Evolutionary conservation across 2,113 vertebrate genomes (phyloP), one percentile per base, ranked within the genome.

Genomic region (Psephotus haematonotus): DNA sequence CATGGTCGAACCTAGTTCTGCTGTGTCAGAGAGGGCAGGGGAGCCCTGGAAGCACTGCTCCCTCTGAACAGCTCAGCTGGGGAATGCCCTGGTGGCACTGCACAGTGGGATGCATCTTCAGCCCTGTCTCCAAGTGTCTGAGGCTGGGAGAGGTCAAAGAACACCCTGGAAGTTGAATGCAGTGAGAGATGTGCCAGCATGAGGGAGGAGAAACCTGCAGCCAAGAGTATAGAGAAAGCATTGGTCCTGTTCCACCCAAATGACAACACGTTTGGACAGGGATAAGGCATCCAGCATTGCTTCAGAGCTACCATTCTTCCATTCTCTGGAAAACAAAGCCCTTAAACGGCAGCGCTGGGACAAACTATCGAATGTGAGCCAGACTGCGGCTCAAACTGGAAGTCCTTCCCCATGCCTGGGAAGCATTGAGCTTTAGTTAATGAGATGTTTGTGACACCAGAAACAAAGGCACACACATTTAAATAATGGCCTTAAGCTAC

Each of bases 241-340:
- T 4, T 33, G 28, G 19, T 53, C 16, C 29, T 11, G 4, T 35
- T 50, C 50, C 50, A 24, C 17, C 33, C 20, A 28, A 14, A 29
- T 8, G 8, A 24, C 74, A 81, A 16, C 0, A 0, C 8, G 11
- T 41, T 33, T 52, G 72, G 62, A 31, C 1, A 2, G 5, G 57
- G 52, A 11, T 8, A 60, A 91, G 57, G 62, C 8, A 23, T 16
- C 9, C 17, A 55, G 23, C 31, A 43, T 9, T 1, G 2, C 60
- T 75, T 47, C 64, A 44, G 8, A 29, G 39, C 60, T 37, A 47
- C 55, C n/a, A 1, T 43, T 39, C 53, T 28, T 43, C 44, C 18
- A 3, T 10, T 27, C 31, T 20, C 31, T 6, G 80, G 46, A 17
- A 55, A 55, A 57, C 4, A 69, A 69, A 81, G 41, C 39, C 46